Percentiles rank a stretch among this genome's conserved stretches.
phyloP scores from a whole-genome alignment of 2,888 invertebrate species.

The Ditylenchus weischeri region DNA sequence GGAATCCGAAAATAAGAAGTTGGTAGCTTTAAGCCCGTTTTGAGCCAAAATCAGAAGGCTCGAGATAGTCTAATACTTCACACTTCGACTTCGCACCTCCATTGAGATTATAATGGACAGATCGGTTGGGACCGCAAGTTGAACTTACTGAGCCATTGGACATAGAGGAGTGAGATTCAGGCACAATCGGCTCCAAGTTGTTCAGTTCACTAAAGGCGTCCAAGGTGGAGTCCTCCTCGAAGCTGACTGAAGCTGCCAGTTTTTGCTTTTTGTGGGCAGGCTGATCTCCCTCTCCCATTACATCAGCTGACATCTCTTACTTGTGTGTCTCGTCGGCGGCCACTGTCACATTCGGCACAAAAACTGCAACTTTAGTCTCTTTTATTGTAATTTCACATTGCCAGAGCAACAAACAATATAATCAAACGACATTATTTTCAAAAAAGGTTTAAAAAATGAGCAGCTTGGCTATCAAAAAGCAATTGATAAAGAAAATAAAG shows the following conservation, averaged over 20 bases:
- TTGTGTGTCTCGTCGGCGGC: slow-evolving; percentile 4
- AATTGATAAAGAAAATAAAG: no score
- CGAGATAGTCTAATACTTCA: not conserved
- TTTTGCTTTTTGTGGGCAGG: slow-evolving; percentile 20
- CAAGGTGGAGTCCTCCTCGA: slow-evolving; percentile 28
- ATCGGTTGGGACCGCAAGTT: not conserved
- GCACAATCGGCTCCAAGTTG: slow-evolving; percentile 44
- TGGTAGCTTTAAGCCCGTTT: no score
- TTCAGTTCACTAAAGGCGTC: slow-evolving; percentile 44
- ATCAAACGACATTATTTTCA: not conserved
- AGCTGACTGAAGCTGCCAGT: slow-evolving; percentile 17
- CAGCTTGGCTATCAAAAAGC: no score
- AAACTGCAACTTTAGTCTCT: not conserved
- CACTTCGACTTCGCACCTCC: no score
- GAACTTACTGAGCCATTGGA: slow-evolving; percentile 26
- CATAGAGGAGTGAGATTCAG: slow-evolving; percentile 22
- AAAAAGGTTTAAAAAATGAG: no score
- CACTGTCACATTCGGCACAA: slow-evolving; percentile 11
- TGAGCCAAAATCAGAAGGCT: not conserved
- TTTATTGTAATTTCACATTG: no score
- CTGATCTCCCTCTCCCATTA: slow-evolving; percentile 18
- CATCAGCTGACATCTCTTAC: slow-evolving; percentile 21
- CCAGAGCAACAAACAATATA: not conserved
- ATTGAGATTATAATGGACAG: not conserved
- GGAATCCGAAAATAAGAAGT: no score